Evolutionary conservation across 1,140 invertebrate species (phyloP).

Genomic region (Apis florea): DNA sequence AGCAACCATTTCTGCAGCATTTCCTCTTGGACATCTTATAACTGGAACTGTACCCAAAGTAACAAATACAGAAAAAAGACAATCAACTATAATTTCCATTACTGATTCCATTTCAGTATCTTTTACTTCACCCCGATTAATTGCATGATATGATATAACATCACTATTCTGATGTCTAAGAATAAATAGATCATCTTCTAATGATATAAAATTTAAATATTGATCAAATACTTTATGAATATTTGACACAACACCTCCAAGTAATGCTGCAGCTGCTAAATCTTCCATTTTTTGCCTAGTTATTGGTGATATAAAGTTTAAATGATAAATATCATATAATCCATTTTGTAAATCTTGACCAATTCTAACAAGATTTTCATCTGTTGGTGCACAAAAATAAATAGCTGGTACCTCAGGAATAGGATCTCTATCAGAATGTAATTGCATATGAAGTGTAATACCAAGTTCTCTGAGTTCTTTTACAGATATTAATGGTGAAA

Average conservation of each 20-base stretch:
- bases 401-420: constrained; percentile 99
- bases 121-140: constrained; percentile 96
- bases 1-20: constrained; percentile 99
- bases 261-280: constrained; percentile 94
- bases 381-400: constrained; percentile 98
- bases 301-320: constrained; percentile 99
- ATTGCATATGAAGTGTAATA: constrained; percentile 97
- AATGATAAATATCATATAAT: constrained; percentile 96
- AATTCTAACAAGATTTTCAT: constrained; percentile 97
- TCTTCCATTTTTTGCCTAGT: constrained; percentile 97
- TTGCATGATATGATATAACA: constrained; percentile 95
- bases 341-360: constrained; percentile 95
- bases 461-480: constrained; percentile 98
- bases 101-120: constrained; percentile 97
- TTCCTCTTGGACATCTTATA: constrained; percentile 96
- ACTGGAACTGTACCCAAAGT: constrained; percentile 97
- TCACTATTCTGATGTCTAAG: constrained; percentile 95
- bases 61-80: constrained; percentile 98
- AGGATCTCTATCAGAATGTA: constrained; percentile 96
- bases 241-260: constrained; percentile 92
- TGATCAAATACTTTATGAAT: constrained; percentile 98
- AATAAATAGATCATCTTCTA: constrained; percentile 99
- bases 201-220: constrained; percentile 98
- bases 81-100: constrained; percentile 97
- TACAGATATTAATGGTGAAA: constrained; percentile 97